A percentile compares a stretch with the other conserved stretches of the same genome.
These are phyloP conservation scores for Echinometra lucunter DNA, from an alignment of 53 echinoderm and acorn worm species.

Conservation along the genomic window DNA sequence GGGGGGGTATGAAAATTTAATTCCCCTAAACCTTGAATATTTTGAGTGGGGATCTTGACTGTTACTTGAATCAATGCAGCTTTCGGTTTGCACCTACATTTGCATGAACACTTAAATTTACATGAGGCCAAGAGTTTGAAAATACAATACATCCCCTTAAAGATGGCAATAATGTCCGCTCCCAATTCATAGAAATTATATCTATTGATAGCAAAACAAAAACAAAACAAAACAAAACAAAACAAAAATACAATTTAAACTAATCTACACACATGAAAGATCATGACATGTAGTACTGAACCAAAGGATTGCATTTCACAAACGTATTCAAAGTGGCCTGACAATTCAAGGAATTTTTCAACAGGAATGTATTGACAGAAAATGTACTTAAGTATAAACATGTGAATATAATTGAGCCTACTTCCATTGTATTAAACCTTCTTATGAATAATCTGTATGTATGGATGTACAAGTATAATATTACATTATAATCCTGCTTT, in stretches of 20 bases:
- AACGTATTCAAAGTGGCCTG: neutral
- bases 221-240: too few species aligned
- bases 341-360: slow-evolving; percentile 40
- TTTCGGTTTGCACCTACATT: neutral
- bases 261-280: slow-evolving; percentile 14
- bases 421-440: too few species aligned
- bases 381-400: slow-evolving; percentile 5
- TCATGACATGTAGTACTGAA: slow-evolving; percentile 48
- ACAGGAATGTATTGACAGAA: slow-evolving; percentile 43
- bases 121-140: neutral
- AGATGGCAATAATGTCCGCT: neutral
- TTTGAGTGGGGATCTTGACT: neutral
- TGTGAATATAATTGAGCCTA: neutral
- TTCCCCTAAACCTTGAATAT: neutral
- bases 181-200: neutral
- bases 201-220: neutral
- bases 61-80: neutral
- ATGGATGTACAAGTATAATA: too few species aligned
- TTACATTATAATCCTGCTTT: neutral
- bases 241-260: neutral
- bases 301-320: slow-evolving; percentile 26
- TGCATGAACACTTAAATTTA: neutral
- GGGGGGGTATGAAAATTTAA: too few species aligned
- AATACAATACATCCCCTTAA: neutral
- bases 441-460: neutral